phyloP scores from a whole-genome alignment of 2,113 vertebrate species.

The Galemys pyrenaicus region DNA sequence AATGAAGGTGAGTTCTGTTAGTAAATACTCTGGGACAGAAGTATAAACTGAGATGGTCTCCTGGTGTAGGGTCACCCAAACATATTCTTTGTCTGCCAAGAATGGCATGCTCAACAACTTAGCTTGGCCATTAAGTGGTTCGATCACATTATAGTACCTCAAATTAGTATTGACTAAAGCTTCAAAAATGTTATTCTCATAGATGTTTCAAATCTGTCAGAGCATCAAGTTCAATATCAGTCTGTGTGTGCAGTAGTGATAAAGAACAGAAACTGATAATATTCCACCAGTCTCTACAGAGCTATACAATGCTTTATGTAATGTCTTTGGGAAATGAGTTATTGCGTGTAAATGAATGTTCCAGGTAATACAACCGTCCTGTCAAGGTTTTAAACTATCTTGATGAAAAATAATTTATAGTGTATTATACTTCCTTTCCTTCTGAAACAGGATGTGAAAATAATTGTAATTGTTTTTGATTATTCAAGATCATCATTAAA shows the following conservation, averaged over 20 bases:
- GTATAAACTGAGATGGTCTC: constrained; percentile 1
- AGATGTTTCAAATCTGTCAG: neutral
- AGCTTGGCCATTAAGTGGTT: neutral
- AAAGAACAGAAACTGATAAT: constrained; percentile 21
- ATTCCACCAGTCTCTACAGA: neutral
- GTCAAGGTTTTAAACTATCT: constrained; percentile 27
- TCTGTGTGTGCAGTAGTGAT: constrained; percentile 14
- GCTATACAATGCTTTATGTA: neutral
- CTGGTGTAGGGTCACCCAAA: neutral
- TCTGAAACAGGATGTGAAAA: constrained; percentile 46
- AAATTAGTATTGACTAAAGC: constrained; percentile 29
- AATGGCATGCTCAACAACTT: constrained; percentile 17
- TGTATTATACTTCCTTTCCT: constrained; percentile 25
- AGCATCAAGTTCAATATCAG: neutral
- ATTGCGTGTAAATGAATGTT: constrained; percentile 18
- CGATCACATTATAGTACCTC: constrained; percentile 27
- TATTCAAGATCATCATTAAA: constrained; percentile 42
- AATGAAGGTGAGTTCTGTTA: neutral
- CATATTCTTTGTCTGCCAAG: neutral
- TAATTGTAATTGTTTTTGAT: constrained; percentile 35
- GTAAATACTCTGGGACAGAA: constrained; percentile 25
- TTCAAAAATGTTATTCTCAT: constrained; percentile 9
- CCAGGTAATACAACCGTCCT: constrained; percentile 11
- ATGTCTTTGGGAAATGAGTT: constrained; percentile 33
- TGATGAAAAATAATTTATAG: constrained; percentile 14